Conservation (phyloP, 2,113 vertebrate species). For the Dipodomys stephensi region DNA sequence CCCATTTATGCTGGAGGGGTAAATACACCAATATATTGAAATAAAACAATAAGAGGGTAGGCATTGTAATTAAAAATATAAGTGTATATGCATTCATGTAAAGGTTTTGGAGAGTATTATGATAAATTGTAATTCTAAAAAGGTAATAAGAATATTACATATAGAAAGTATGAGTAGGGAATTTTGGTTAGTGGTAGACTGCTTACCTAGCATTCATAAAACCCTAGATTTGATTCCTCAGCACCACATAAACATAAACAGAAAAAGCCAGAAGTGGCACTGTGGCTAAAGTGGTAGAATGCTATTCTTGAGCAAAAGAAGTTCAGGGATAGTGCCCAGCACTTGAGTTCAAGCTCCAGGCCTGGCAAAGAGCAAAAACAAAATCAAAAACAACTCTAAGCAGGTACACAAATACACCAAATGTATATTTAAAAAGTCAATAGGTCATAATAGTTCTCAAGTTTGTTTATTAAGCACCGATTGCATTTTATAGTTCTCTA, state of each 20-base stretch:
- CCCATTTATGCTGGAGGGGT: conserved; percentile 38
- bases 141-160: not conserved
- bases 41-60: not conserved
- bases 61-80: not conserved
- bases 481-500: not conserved
- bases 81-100: not conserved
- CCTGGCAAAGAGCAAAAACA: too few species aligned
- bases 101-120: not conserved
- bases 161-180: not conserved
- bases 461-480: conserved; percentile 7
- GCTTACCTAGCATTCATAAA: too few species aligned
- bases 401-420: conserved; percentile 23
- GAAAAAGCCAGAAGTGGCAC: too few species aligned
- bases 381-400: too few species aligned
- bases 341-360: too few species aligned
- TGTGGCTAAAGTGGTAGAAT: too few species aligned
- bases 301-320: too few species aligned
- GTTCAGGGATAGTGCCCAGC: too few species aligned
- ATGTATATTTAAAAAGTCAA: conserved; percentile 31
- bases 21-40: conserved; percentile 52
- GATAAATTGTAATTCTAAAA: not conserved
- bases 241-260: too few species aligned
- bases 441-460: not conserved
- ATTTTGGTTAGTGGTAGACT: too few species aligned
- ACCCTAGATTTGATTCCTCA: too few species aligned